Conservation (phyloP, 2,888 invertebrate genomes). For the Dolomedes plantarius region DNA sequence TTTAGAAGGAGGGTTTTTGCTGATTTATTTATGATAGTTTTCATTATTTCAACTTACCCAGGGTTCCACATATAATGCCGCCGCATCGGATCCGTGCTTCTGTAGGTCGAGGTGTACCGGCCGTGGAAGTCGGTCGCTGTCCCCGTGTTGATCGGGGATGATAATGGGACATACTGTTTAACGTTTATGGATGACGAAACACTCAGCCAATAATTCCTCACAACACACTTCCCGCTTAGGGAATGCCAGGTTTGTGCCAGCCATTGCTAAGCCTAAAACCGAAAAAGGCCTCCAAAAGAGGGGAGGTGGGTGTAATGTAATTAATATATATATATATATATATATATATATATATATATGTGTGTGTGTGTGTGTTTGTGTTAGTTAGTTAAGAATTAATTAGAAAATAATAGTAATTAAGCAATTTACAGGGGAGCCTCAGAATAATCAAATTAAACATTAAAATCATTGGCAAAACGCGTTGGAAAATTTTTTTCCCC, state of each 20-base stretch:
- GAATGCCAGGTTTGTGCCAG: constrained; percentile 69
- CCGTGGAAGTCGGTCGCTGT: constrained; percentile 71
- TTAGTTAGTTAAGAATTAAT: too few species aligned
- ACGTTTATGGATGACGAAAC: constrained; percentile 70
- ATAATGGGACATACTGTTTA: constrained; percentile 67
- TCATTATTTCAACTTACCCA: constrained; percentile 51
- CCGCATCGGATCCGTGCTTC: constrained; percentile 66
- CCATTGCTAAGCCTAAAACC: constrained; percentile 70
- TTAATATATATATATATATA: too few species aligned
- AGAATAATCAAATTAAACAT: too few species aligned
- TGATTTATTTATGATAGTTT: not conserved
- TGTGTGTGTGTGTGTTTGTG: too few species aligned
- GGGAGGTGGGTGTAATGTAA: too few species aligned
- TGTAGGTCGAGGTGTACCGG: constrained; percentile 66
- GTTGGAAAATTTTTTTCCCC: too few species aligned
- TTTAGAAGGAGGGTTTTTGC: not conserved
- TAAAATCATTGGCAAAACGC: too few species aligned
- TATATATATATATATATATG: too few species aligned
- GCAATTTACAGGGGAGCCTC: too few species aligned
- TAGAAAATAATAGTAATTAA: too few species aligned
- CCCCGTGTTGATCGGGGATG: constrained; percentile 69
- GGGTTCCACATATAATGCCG: constrained; percentile 71
- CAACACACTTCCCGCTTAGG: constrained; percentile 70
- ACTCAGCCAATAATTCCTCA: constrained; percentile 71
- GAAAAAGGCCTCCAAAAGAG: constrained; percentile 38